phyloP scores from a whole-genome alignment of 92 coral and sea anemone species.

The Paragorgia papillata region DNA sequence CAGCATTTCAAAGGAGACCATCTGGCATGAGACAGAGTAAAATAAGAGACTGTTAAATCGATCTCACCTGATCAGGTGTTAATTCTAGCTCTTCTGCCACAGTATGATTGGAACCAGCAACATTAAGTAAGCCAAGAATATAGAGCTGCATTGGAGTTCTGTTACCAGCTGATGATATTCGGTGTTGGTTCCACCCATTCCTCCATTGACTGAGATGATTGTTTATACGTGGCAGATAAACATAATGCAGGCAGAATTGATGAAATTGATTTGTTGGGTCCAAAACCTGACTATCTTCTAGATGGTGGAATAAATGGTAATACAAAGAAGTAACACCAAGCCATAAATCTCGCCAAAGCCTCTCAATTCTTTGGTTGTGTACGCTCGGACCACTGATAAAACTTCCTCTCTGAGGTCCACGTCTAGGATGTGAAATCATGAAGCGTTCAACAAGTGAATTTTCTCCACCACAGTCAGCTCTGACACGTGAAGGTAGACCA shows the following conservation, averaged over 20 bases:
- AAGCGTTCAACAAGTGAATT: no score
- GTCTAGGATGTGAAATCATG: no score
- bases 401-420: no score
- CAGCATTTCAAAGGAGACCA: not conserved
- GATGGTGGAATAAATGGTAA: slow-evolving; percentile 53
- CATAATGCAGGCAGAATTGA: slow-evolving; percentile 49
- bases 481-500: slow-evolving; percentile 58
- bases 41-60: not conserved
- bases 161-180: slow-evolving; percentile 58
- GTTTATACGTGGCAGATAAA: slow-evolving; percentile 53
- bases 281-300: slow-evolving; percentile 55
- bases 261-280: slow-evolving; percentile 48
- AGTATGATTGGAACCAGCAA: slow-evolving; percentile 48
- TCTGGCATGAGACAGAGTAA: no score
- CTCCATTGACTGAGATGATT: slow-evolving; percentile 54
- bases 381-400: no score
- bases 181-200: slow-evolving; percentile 55
- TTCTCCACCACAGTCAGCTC: slow-evolving; percentile 52
- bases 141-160: slow-evolving; percentile 62
- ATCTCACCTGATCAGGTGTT: slow-evolving; percentile 14
- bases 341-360: slow-evolving; percentile 50
- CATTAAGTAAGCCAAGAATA: slow-evolving; percentile 51
- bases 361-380: slow-evolving; percentile 50
- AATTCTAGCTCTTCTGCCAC: slow-evolving; percentile 51
- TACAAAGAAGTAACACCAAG: slow-evolving; percentile 50